Conservation (phyloP, 1,140 invertebrate species). For the Drosophila parabipectinata region DNA sequence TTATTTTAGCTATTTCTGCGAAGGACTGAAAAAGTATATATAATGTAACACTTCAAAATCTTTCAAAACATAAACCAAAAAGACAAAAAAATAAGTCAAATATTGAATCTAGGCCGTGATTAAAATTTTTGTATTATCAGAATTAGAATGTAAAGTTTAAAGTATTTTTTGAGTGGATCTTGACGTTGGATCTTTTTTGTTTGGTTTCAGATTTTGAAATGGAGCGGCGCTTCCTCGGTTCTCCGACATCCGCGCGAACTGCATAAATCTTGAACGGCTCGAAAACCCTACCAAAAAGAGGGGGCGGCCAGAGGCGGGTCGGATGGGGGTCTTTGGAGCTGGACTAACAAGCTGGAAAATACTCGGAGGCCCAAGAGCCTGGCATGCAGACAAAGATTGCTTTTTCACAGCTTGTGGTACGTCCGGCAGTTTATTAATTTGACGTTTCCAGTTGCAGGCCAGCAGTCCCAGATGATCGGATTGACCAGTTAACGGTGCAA, state of each 20-base stretch:
- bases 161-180: conserved; percentile 5
- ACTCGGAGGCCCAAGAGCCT: conserved; percentile 20
- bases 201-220: conserved; percentile 15
- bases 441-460: conserved; percentile 65
- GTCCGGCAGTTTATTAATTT: conserved; percentile 80
- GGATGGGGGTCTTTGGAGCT: conserved; percentile 1
- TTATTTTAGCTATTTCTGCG: neutral
- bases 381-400: conserved; percentile 74
- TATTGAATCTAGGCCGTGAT: too few species aligned
- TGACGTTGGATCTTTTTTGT: neutral
- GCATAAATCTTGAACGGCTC: conserved; percentile 68
- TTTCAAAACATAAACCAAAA: neutral
- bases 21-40: too few species aligned
- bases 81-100: too few species aligned
- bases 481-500: conserved; percentile 55
- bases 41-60: too few species aligned
- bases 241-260: conserved; percentile 64
- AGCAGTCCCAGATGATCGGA: conserved; percentile 13
- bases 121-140: too few species aligned
- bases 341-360: conserved; percentile 63
- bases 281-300: conserved; percentile 15
- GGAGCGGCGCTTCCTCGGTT: conserved; percentile 65
- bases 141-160: too few species aligned
- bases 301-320: neutral
- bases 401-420: conserved; percentile 81